Conservation (phyloP, 2,113 vertebrate species). For the Amia ocellicauda region DNA sequence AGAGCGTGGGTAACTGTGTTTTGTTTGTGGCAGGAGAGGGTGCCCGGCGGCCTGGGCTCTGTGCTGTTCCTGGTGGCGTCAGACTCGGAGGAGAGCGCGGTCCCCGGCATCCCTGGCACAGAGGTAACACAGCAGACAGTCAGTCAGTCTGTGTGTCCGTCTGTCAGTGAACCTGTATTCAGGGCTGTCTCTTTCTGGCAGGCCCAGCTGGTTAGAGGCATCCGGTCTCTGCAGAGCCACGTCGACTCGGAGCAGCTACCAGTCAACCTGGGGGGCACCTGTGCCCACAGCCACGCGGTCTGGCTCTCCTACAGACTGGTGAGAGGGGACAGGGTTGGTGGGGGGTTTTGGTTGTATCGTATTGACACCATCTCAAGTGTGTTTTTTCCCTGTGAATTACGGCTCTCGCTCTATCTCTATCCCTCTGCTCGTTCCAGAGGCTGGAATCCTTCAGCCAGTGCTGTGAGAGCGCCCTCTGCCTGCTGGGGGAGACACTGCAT, state of each 20-base stretch:
- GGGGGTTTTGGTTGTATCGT: background rate
- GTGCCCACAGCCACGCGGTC: background rate
- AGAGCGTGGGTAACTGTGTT: too few species aligned
- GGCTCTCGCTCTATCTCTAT: slow-evolving; percentile 4
- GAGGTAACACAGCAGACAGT: slow-evolving; percentile 51
- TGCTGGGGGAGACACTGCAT: slow-evolving; percentile 60
- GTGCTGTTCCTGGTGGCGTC: slow-evolving; percentile 56
- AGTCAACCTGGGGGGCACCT: background rate
- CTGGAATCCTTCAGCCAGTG: slow-evolving; percentile 63
- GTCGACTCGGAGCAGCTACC: slow-evolving; percentile 10
- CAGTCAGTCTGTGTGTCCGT: too few species aligned
- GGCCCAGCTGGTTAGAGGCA: background rate
- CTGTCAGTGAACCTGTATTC: too few species aligned
- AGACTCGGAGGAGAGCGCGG: slow-evolving; percentile 49
- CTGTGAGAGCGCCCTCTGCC: slow-evolving; percentile 63
- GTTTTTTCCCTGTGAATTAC: background rate
- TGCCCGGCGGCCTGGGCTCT: slow-evolving; percentile 55
- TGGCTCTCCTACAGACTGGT: slow-evolving; percentile 15
- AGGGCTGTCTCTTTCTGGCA: too few species aligned
- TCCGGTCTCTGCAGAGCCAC: background rate
- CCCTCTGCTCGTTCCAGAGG: slow-evolving; percentile 43
- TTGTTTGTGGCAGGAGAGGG: slow-evolving; percentile 43
- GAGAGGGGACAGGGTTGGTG: background rate
- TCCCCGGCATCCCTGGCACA: slow-evolving; percentile 41
- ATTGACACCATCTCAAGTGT: too few species aligned